Percentiles rank a stretch among this genome's conserved stretches.
Conservation (phyloP, 2,113 vertebrate species). For the Edolisoma coerulescens region DNA sequence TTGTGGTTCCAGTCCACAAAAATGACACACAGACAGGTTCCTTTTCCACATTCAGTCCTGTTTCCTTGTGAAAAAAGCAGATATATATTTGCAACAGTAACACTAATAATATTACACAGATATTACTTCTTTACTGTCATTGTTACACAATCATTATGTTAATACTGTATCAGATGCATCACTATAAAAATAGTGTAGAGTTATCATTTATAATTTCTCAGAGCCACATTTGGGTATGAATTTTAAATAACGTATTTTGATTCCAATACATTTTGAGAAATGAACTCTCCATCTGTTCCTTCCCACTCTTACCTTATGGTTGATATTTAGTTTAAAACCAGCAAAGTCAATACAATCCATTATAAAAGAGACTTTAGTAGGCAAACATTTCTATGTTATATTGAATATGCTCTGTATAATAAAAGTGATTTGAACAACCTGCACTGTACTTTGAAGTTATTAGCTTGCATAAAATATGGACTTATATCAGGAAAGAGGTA, state of each 20-base stretch:
- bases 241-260: slow-evolving; percentile 47
- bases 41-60: background rate
- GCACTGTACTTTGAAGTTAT: background rate
- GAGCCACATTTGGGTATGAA: slow-evolving; percentile 36
- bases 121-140: background rate
- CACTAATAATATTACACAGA: background rate
- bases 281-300: slow-evolving; percentile 50
- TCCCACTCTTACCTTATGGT: slow-evolving; percentile 62
- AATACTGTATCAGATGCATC: background rate
- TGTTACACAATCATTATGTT: background rate
- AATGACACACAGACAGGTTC: background rate
- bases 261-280: slow-evolving; percentile 47
- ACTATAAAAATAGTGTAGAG: slow-evolving; percentile 6
- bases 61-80: background rate
- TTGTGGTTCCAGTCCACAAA: background rate
- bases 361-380: slow-evolving; percentile 39
- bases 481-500: background rate
- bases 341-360: slow-evolving; percentile 38
- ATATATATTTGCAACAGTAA: background rate
- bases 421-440: slow-evolving; percentile 14
- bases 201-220: slow-evolving; percentile 55
- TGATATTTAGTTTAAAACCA: slow-evolving; percentile 52
- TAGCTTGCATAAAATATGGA: background rate
- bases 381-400: slow-evolving; percentile 11
- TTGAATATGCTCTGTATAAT: slow-evolving; percentile 7